A percentile compares a stretch with the other conserved stretches of the same genome.
These are phyloP conservation scores for Adineta ricciae DNA, from an alignment of 2,888 invertebrate species.

Conservation along the genomic window DNA sequence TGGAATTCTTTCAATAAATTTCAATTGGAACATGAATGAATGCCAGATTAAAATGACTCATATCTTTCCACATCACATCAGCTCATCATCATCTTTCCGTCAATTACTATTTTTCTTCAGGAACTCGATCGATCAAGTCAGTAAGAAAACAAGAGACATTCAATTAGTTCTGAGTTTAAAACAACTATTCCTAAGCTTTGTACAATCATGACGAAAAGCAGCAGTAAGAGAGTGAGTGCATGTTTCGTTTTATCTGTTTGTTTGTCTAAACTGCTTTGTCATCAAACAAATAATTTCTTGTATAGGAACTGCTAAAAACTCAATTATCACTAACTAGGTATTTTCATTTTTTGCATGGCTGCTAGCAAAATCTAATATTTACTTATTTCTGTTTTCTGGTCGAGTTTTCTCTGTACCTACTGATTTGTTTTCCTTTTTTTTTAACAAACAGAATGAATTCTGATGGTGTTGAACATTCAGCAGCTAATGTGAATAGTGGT, in stretches of 20 bases:
- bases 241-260: neutral
- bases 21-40: neutral
- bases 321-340: neutral
- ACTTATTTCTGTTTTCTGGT: neutral
- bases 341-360: neutral
- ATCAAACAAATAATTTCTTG: neutral
- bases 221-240: neutral
- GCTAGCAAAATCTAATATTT: neutral
- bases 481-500: neutral
- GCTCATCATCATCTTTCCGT: neutral
- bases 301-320: neutral
- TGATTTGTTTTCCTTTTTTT: neutral
- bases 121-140: neutral
- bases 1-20: neutral
- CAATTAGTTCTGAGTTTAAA: neutral
- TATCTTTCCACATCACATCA: neutral
- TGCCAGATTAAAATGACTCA: neutral
- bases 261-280: neutral
- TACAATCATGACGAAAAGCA: neutral
- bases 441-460: neutral
- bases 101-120: neutral
- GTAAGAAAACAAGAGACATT: neutral
- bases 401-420: neutral
- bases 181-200: neutral
- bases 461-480: neutral